Evolutionary conservation across 1,140 invertebrate species (phyloP).

Genomic region (Episyrphus balteatus): DNA sequence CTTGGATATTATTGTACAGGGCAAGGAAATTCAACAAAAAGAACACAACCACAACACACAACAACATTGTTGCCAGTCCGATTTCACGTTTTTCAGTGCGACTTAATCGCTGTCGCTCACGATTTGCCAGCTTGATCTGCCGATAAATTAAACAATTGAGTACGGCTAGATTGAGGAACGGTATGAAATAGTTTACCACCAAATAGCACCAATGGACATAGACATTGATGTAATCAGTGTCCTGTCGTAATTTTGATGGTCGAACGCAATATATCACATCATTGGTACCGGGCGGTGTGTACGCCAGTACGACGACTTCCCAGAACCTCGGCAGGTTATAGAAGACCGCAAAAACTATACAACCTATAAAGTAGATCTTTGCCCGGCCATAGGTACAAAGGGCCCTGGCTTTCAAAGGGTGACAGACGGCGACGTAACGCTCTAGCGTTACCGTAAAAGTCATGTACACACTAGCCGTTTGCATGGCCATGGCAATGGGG

Average conservation of each 20-base stretch:
- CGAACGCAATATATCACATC: conserved; percentile 54
- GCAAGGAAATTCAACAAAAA: conserved; percentile 89
- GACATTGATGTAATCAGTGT: conserved; percentile 64
- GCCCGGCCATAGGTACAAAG: conserved; percentile 86
- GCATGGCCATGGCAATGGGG: conserved; percentile 76
- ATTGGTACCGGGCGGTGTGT: conserved; percentile 12
- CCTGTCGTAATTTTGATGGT: conserved; percentile 56
- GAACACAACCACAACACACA: conserved; percentile 89
- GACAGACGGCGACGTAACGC: conserved; percentile 91
- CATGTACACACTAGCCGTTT: conserved; percentile 88
- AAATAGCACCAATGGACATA: conserved; percentile 91
- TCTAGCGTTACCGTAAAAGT: conserved; percentile 93
- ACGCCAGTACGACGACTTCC: conserved; percentile 41
- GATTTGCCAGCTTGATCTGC: conserved; percentile 71
- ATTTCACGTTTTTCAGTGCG: conserved; percentile 75
- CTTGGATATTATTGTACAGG: conserved; percentile 77
- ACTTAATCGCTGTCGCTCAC: conserved; percentile 67
- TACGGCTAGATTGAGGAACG: conserved; percentile 70
- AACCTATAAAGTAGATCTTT: conserved; percentile 70
- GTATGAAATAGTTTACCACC: conserved; percentile 83
- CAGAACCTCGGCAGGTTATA: conserved; percentile 80
- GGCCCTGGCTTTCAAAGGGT: conserved; percentile 75
- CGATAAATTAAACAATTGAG: conserved; percentile 84
- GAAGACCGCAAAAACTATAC: conserved; percentile 66
- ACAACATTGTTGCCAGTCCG: conserved; percentile 82